phyloP scores from a whole-genome alignment of 2,888 invertebrate genomes.

The Trachelus troglodyta region DNA sequence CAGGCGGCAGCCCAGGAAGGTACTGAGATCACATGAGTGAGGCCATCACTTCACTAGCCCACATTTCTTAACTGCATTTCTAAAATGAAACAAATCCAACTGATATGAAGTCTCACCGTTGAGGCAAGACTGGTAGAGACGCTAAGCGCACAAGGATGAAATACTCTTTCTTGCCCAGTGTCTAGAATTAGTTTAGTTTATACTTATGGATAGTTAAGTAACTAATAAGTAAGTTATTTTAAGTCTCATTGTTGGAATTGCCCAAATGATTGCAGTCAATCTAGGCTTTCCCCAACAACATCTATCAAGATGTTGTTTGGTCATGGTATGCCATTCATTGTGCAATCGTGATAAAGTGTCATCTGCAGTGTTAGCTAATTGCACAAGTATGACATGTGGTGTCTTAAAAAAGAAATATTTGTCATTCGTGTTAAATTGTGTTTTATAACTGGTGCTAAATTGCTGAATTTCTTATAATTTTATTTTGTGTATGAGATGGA shows the following conservation, averaged over 20 bases:
- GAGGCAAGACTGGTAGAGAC: conserved; percentile 53
- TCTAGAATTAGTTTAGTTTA: conserved; percentile 18
- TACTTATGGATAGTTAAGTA: conserved; percentile 13
- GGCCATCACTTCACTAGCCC: conserved; percentile 46
- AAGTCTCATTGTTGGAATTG: neutral
- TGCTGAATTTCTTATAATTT: neutral
- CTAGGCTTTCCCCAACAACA: neutral
- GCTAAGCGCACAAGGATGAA: conserved; percentile 41
- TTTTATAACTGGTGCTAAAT: neutral
- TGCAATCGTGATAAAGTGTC: neutral
- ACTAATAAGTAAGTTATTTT: conserved; percentile 13
- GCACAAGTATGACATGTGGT: neutral
- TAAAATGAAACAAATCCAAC: conserved; percentile 35
- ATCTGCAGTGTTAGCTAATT: neutral
- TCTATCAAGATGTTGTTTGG: neutral
- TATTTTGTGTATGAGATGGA: neutral
- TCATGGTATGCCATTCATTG: neutral
- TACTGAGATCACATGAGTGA: conserved; percentile 69
- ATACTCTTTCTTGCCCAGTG: conserved; percentile 16
- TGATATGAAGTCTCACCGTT: conserved; percentile 32
- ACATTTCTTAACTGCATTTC: conserved; percentile 54
- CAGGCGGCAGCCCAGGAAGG: conserved; percentile 83
- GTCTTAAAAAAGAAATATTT: neutral
- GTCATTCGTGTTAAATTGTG: neutral
- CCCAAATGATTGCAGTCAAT: neutral